These are phyloP conservation scores for Cryptocephalus primarius DNA, from an alignment of 2,888 invertebrate genomes.

Conservation along the genomic window DNA sequence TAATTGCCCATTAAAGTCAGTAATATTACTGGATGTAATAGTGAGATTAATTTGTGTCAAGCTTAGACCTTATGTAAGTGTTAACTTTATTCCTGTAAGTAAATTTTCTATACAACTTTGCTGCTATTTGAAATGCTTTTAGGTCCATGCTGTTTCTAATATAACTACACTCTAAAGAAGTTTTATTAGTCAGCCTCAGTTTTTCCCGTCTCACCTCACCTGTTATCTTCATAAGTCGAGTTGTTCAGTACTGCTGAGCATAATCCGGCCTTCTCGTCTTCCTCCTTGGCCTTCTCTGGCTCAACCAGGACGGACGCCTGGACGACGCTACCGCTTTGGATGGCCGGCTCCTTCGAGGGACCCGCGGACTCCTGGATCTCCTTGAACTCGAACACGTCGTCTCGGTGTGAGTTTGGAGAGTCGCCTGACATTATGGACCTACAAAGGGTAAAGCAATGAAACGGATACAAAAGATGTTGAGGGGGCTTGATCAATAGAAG, in stretches of 20 bases:
- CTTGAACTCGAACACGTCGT: constrained; percentile 21
- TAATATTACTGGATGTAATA: too few relatives aligned
- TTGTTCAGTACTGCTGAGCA: constrained; percentile 18
- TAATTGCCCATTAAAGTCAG: too few relatives aligned
- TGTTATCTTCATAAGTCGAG: constrained; percentile 5
- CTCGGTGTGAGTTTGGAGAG: constrained; percentile 21
- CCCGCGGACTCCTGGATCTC: constrained; percentile 17
- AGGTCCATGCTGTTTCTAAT: too few relatives aligned
- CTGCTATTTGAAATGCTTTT: too few relatives aligned
- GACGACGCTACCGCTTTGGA: constrained; percentile 14
- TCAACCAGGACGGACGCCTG: constrained; percentile 23
- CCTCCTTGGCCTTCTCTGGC: constrained; percentile 17
- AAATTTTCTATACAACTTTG: too few relatives aligned
- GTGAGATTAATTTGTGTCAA: too few relatives aligned
- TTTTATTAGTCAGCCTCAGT: neutral
- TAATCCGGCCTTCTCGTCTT: constrained; percentile 12
- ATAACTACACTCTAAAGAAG: too few relatives aligned
- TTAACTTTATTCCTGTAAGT: too few relatives aligned
- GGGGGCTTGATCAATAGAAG: too few relatives aligned
- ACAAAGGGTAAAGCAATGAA: neutral
- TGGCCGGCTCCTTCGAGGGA: constrained; percentile 21
- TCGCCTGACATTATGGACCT: constrained; percentile 24
- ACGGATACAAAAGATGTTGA: too few relatives aligned
- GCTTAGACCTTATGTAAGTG: too few relatives aligned
- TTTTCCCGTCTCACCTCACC: neutral